A percentile compares a stretch with the other conserved stretches of the same genome.
Evolutionary conservation across 92 coral and sea anemone species (phyloP).

Genomic region (Paragorgia papillata): DNA sequence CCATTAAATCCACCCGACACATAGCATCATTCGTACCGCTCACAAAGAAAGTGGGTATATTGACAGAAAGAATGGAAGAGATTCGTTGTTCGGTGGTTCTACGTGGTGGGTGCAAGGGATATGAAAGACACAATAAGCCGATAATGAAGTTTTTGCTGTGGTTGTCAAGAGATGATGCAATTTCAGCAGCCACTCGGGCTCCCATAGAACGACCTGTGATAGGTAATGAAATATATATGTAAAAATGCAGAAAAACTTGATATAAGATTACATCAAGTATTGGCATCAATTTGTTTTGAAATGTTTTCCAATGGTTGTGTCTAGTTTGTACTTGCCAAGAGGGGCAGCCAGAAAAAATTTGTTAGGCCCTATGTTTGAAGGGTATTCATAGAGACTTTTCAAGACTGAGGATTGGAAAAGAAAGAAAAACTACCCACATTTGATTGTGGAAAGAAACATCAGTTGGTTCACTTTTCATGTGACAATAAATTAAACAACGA

Average conservation of each 20-base stretch:
- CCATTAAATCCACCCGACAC: conserved; percentile 85
- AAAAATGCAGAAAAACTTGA: neutral
- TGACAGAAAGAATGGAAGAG: conserved; percentile 79
- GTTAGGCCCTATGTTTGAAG: too few species aligned
- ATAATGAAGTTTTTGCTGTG: conserved; percentile 71
- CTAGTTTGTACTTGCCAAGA: too few species aligned
- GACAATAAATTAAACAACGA: too few species aligned
- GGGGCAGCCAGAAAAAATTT: too few species aligned
- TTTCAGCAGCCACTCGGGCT: conserved; percentile 98
- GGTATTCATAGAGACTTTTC: too few species aligned
- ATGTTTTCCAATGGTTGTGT: too few species aligned
- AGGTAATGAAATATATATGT: neutral
- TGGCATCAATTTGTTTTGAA: too few species aligned
- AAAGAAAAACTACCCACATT: too few species aligned
- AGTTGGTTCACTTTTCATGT: too few species aligned
- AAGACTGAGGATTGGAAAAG: too few species aligned
- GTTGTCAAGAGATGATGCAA: conserved; percentile 69
- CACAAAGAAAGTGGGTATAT: conserved; percentile 80
- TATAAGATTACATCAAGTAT: too few species aligned
- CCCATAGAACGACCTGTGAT: conserved; percentile 93
- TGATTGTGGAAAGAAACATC: too few species aligned
- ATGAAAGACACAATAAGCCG: conserved; percentile 90
- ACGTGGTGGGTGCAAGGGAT: conserved; percentile 91
- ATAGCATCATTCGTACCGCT: conserved; percentile 86
- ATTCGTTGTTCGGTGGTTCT: conserved; percentile 76